Conservation (phyloP, 2,113 vertebrate genomes). For the Columba livia region DNA sequence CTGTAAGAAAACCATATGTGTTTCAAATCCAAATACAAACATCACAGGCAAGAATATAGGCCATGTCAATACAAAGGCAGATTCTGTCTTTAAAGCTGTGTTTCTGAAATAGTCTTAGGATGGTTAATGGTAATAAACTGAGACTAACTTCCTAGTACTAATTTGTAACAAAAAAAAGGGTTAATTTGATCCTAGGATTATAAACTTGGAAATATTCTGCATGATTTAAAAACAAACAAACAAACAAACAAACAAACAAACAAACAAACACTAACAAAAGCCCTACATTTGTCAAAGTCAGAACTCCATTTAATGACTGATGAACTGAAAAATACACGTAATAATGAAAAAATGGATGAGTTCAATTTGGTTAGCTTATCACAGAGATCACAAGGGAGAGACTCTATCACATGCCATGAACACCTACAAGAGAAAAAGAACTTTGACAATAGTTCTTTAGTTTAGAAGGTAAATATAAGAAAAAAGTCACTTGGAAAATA, state of each 20-base stretch:
- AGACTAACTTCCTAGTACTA: background rate
- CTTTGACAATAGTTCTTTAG: background rate
- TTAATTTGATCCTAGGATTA: background rate
- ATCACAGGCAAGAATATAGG: background rate
- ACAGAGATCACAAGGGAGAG: background rate
- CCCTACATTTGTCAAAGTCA: background rate
- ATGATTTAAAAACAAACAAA: background rate
- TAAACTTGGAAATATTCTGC: background rate
- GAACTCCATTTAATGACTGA: background rate
- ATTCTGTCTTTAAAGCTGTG: background rate
- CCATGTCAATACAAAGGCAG: background rate
- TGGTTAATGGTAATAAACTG: background rate
- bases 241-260: background rate
- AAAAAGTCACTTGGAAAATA: background rate
- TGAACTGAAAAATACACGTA: background rate
- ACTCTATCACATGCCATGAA: accelerated
- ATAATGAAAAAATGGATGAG: background rate
- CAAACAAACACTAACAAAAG: background rate
- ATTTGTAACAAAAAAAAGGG: background rate
- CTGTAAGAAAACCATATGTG: background rate
- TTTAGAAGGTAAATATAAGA: background rate
- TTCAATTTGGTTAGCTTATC: background rate
- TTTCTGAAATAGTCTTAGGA: background rate
- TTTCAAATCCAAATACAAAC: background rate
- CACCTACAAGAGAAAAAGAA: background rate